These are phyloP conservation scores for Neomorphus geoffroyi DNA, from an alignment of 2,797 vertebrate genomes.

Conservation along the genomic window DNA sequence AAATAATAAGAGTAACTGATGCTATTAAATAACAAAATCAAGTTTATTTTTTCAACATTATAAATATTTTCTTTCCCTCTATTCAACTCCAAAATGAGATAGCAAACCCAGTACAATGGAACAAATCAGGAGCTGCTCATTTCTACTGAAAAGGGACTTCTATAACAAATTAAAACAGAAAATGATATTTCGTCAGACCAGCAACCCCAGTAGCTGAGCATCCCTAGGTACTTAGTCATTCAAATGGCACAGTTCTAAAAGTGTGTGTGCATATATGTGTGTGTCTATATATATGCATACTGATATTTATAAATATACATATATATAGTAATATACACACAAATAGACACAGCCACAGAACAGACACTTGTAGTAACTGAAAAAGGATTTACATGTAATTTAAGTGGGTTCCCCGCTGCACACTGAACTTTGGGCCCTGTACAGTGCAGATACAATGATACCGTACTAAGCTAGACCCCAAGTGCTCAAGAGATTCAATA, in stretches of 20 bases:
- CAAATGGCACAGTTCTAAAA: not conserved
- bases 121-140: constrained; percentile 6
- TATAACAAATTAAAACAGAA: constrained; percentile 27
- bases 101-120: constrained; percentile 15
- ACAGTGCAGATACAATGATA: not conserved
- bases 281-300: constrained; percentile 21
- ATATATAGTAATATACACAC: constrained; percentile 5
- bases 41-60: constrained; percentile 66
- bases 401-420: not conserved
- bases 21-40: constrained; percentile 49
- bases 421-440: not conserved
- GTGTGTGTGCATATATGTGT: not conserved
- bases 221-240: not conserved
- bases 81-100: constrained; percentile 44
- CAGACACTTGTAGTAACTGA: not conserved
- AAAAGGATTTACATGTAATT: not conserved
- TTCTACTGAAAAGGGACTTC: not conserved
- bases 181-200: constrained; percentile 7
- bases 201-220: not conserved
- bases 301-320: constrained; percentile 1
- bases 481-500: not conserved
- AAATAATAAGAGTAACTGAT: constrained; percentile 27
- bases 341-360: not conserved
- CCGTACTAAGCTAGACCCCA: not conserved
- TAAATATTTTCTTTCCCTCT: constrained; percentile 38